A percentile compares a stretch with the other conserved stretches of the same genome.
These are phyloP conservation scores for Meriones unguiculatus DNA, from an alignment of 2,113 vertebrate species.

Conservation along the genomic window DNA sequence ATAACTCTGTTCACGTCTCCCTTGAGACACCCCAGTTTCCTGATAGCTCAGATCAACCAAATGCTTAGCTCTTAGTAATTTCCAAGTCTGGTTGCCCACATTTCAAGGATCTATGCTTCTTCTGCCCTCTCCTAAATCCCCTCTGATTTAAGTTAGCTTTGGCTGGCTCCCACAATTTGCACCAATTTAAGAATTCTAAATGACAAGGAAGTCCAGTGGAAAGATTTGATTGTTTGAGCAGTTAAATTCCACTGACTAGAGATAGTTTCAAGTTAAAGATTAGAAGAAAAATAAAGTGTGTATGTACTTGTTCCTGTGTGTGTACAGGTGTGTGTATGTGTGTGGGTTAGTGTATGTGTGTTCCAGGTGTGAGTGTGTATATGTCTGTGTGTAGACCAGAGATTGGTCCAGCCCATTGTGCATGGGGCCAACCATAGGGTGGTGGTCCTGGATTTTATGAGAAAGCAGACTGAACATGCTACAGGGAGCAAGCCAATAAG, in stretches of 20 bases:
- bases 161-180: background rate
- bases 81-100: background rate
- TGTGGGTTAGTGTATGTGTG: background rate
- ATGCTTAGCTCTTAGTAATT: conserved; percentile 33
- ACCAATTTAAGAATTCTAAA: conserved; percentile 42
- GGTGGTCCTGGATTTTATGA: background rate
- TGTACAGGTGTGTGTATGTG: background rate
- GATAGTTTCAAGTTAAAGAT: background rate
- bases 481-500: background rate
- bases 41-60: background rate
- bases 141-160: background rate
- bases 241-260: background rate
- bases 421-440: background rate
- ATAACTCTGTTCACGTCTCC: background rate
- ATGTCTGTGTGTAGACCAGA: background rate
- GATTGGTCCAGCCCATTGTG: background rate
- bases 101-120: background rate
- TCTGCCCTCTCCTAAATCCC: background rate
- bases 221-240: background rate
- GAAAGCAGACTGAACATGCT: background rate
- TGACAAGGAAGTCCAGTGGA: background rate
- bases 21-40: background rate
- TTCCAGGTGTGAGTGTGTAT: background rate
- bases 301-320: background rate
- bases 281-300: background rate